Evolutionary conservation across 2,888 invertebrate genomes (phyloP).

Genomic region (Beris morrisii): DNA sequence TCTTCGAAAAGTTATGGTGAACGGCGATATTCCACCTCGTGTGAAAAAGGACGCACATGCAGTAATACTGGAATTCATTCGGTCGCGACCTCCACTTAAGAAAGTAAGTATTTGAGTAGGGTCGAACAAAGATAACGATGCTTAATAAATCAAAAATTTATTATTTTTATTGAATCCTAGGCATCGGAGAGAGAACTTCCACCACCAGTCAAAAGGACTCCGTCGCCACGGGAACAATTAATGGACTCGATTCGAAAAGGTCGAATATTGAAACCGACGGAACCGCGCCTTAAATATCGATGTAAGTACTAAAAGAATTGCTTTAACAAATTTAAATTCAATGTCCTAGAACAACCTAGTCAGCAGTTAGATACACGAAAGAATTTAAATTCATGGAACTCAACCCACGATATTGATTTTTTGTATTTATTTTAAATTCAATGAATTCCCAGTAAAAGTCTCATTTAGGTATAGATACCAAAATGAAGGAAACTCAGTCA

Average conservation of each 20-base stretch:
- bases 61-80: conserved; percentile 93
- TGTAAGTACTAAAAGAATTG: conserved; percentile 56
- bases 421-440: no score
- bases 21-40: conserved; percentile 77
- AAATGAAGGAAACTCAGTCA: no score
- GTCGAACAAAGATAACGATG: neutral
- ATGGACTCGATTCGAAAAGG: conserved; percentile 84
- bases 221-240: conserved; percentile 80
- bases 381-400: no score
- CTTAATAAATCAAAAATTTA: neutral
- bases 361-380: no score
- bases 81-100: conserved; percentile 90
- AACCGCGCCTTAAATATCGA: conserved; percentile 59
- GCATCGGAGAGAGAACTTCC: conserved; percentile 83
- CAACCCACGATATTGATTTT: no score
- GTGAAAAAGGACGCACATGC: conserved; percentile 95
- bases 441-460: no score
- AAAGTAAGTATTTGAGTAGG: conserved; percentile 64
- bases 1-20: conserved; percentile 81
- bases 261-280: conserved; percentile 66
- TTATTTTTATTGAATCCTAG: conserved; percentile 53
- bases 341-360: no score
- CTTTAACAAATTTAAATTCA: no score
- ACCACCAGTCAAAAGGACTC: conserved; percentile 71
- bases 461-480: no score